Percentiles rank a stretch among this genome's conserved stretches.
phyloP scores from a whole-genome alignment of 2,797 vertebrate species.

The Diplodus sargus region DNA sequence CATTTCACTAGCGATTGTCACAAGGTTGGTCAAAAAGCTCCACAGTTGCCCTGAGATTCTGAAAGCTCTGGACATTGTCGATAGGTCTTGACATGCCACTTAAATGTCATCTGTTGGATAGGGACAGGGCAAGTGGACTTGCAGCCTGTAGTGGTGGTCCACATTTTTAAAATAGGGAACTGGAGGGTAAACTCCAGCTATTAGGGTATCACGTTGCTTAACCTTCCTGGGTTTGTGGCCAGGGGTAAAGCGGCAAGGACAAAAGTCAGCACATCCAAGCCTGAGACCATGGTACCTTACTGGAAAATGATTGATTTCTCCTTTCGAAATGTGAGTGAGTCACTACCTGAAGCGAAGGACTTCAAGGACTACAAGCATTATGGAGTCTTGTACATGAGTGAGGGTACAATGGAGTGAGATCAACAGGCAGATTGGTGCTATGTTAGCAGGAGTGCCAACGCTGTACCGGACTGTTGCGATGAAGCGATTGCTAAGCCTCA shows the following conservation, averaged over 20 bases:
- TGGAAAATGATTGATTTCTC: not conserved
- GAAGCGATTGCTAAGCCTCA: not conserved
- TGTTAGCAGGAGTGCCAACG: not conserved
- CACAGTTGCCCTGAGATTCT: not conserved
- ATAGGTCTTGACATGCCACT: not conserved
- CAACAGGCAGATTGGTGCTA: not conserved
- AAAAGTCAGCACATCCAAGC: not conserved
- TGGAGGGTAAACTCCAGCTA: not conserved
- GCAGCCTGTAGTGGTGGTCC: not conserved
- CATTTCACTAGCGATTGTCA: not conserved
- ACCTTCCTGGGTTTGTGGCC: not conserved
- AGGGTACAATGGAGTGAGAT: not conserved
- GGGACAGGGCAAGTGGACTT: not conserved
- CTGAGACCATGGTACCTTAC: not conserved
- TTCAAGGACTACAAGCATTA: not conserved
- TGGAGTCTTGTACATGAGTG: not conserved
- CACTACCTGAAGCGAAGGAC: not conserved
- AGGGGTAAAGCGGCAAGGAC: not conserved
- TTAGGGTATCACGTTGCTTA: not conserved
- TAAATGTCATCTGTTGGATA: not conserved
- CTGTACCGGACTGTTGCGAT: not conserved
- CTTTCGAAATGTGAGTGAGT: not conserved
- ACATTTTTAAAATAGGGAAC: not conserved
- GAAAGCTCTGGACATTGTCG: conserved; percentile 1
- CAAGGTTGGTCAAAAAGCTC: not conserved